Evolutionary conservation across 1,140 invertebrate genomes (phyloP), one percentile per base, ranked within the genome.

Genomic region (Hesperophylax magnus): DNA sequence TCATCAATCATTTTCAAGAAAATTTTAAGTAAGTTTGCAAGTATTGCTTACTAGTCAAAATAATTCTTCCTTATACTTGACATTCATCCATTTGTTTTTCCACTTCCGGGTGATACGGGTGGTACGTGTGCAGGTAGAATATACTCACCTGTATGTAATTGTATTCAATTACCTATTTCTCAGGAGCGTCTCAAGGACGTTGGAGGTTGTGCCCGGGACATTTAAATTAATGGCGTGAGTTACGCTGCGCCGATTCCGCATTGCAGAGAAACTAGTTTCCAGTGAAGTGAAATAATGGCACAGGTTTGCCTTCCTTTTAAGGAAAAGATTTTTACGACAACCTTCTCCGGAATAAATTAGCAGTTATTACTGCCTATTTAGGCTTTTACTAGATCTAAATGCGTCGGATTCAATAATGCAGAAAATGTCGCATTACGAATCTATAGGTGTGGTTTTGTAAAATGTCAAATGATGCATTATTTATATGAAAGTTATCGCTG

Each of bases 301-400:
- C 77, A 31, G 47, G 77, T 78, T 78, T 54, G 47, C 77, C 77
- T 78, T 78, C 77, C 61, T 52, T 47, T 61, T 17, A 63, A 77
- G 75, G 58, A 77, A 77, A 77, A n/a, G 24, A 31, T 58, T 69
- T 18, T 27, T 69, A 47, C 14, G 39, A 47, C 39, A 47, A 47
- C 39, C 39, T 47, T 47, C 39, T 47, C 39, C 39, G 39, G 39
- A 47, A 47, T 47, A 47, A 9, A 14, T 47, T 47, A 47, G 39
- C 39, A 47, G 11, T 47, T 2, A 47, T 47, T 47, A 47, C 9
- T 1, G 39, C 39, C 39, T 47, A 47, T 47, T 47, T 47, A 47
- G 39, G 39, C 39, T 47, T 47, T 47, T 47, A 47, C 39, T 47
- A 3, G 39, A 14, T 47, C 39, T 47, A 11, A 47, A 47, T 47